phyloP scores from a whole-genome alignment of 2,113 vertebrate species.

The Pelobates fuscus region DNA sequence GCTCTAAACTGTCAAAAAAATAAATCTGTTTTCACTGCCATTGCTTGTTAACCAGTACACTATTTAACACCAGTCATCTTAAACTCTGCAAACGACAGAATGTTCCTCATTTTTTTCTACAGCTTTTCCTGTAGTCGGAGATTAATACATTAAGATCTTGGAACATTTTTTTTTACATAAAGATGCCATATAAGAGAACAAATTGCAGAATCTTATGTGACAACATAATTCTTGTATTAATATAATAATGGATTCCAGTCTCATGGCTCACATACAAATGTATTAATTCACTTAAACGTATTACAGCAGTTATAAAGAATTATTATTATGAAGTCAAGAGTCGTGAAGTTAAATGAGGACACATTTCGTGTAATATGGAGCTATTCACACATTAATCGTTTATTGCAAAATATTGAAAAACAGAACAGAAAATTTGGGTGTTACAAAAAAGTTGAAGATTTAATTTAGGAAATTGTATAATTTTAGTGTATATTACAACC shows the following conservation, averaged over 20 bases:
- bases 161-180: slow-evolving; percentile 15
- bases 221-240: slow-evolving; percentile 38
- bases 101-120: background rate
- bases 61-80: background rate
- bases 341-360: slow-evolving; percentile 25
- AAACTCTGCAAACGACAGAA: background rate
- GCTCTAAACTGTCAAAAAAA: too few species aligned
- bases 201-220: slow-evolving; percentile 12
- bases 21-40: background rate
- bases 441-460: too few species aligned
- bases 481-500: too few species aligned
- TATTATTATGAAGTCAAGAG: slow-evolving; percentile 5
- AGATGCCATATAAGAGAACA: slow-evolving; percentile 10
- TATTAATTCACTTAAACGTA: slow-evolving; percentile 13
- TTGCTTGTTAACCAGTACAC: background rate
- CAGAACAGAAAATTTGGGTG: background rate
- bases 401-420: background rate
- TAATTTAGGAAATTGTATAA: too few species aligned
- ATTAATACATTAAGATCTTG: slow-evolving; percentile 25
- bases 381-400: background rate
- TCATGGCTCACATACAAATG: slow-evolving; percentile 26
- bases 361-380: background rate
- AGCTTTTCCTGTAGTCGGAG: background rate
- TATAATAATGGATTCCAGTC: slow-evolving; percentile 21
- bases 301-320: background rate